Evolutionary conservation across 2,797 vertebrate genomes (phyloP), one percentile per base, ranked within the genome.

Genomic region (Eurystomus glaucurus): DNA sequence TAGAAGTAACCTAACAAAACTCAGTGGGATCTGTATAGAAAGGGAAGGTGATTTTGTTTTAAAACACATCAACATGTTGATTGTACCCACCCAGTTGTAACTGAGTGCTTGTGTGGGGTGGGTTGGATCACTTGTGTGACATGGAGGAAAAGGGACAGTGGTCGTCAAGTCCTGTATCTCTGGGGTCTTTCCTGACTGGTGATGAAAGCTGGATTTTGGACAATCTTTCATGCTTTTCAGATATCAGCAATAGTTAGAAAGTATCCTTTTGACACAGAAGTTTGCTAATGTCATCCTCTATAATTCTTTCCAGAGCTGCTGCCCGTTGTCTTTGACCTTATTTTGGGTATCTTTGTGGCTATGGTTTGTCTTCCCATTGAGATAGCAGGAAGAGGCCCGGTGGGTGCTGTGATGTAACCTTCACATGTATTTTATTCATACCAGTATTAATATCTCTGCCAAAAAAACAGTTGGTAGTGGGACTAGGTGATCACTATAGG

Each of bases 161-260:
- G 4, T 35, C 68, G 65, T 85, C 25, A 26, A 21, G 22, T 48
- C 5, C 11, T n/a, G 3, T 81, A 21, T 66, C 29, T 70, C 54
- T 77, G 39, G 23, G 26, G 20, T 80, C 33, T 76, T 72, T 61
- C 28, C n/a, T 57, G 50, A 33, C 45, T 82, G 71, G 25, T 72
- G 52, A 25, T 71, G 66, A 79, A 69, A 57, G 41, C 50, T 82
- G 82, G 33, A 16, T 61, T 96, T 90, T 91, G 58, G 70, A 29
- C 29, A 76, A 31, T 17, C 22, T 55, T 78, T 89, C n/a, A 26
- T 23, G 21, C 15, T 58, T 82, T 65, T 54, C 35, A 46, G 22
- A 51, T 80, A 18, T 43, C 52, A 79, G 14, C 41, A 46, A 1
- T 64, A 71, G 23, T 70, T 79, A 4, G 2, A 21, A 35, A 37